phyloP scores from a whole-genome alignment of 2,888 invertebrate genomes.

The Hydroisotoma schaefferi region DNA sequence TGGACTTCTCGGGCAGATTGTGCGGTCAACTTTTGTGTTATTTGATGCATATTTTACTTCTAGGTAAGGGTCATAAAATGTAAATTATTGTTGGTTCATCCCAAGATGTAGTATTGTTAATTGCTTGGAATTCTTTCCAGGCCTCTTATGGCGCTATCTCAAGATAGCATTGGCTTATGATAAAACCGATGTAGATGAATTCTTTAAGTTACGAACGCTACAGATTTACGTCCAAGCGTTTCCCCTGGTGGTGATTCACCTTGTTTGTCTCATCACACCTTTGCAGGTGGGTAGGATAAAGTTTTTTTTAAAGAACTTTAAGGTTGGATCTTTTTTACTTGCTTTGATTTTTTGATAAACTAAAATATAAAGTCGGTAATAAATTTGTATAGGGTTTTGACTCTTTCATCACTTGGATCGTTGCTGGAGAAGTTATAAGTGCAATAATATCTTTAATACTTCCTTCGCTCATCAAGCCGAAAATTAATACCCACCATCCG shows the following conservation, averaged over 20 bases:
- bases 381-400: not conserved
- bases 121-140: constrained; percentile 22
- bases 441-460: constrained; percentile 3
- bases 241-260: constrained; percentile 47
- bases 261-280: constrained; percentile 42
- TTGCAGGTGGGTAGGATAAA: not conserved
- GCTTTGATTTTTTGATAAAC: no score
- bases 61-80: constrained; percentile 35
- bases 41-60: constrained; percentile 48
- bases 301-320: not conserved
- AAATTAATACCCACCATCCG: not conserved
- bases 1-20: constrained; percentile 49
- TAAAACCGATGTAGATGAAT: constrained; percentile 48
- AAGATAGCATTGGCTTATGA: constrained; percentile 49
- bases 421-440: constrained; percentile 10
- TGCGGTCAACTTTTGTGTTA: constrained; percentile 50
- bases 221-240: constrained; percentile 47
- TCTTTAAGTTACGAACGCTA: constrained; percentile 47
- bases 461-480: not conserved
- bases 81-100: not conserved
- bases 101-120: not conserved
- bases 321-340: not conserved
- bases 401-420: not conserved
- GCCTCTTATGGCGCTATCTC: constrained; percentile 49
- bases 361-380: no score